These are phyloP conservation scores for Sorex maritimensis DNA, from an alignment of 2,797 vertebrate species.

Conservation along the genomic window DNA sequence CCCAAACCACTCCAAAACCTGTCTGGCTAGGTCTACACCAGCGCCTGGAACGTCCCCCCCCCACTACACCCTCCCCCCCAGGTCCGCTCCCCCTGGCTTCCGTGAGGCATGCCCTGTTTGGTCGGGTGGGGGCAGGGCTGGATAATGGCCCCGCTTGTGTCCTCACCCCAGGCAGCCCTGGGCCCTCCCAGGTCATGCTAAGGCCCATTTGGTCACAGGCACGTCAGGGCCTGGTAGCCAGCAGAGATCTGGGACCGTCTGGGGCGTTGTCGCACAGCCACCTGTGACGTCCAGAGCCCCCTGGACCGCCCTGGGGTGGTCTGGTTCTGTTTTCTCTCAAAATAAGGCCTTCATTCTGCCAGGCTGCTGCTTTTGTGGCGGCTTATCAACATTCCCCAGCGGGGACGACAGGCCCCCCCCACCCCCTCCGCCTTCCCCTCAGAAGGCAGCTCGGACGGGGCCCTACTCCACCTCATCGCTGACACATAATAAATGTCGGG, in stretches of 20 bases:
- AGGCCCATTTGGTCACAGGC: conserved; percentile 85
- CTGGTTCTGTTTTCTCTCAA: conserved; percentile 79
- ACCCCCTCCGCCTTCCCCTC: background rate
- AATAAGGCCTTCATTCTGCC: conserved; percentile 76
- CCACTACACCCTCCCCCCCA: background rate
- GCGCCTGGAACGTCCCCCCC: conserved; percentile 8
- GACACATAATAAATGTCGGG: conserved; percentile 83
- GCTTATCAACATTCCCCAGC: conserved; percentile 68
- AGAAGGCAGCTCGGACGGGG: conserved; percentile 74
- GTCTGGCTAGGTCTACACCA: background rate
- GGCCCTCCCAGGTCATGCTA: conserved; percentile 73
- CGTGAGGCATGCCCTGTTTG: conserved; percentile 35
- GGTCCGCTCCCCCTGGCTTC: conserved; percentile 66
- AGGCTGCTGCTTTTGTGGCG: conserved; percentile 33
- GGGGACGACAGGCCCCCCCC: background rate
- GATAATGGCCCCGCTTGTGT: conserved; percentile 67
- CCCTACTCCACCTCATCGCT: background rate
- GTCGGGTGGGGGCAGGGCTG: conserved; percentile 3
- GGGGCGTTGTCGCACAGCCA: conserved; percentile 10
- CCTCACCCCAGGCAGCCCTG: conserved; percentile 47
- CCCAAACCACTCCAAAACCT: too few species aligned
- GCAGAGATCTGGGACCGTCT: conserved; percentile 56
- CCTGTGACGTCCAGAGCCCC: conserved; percentile 63
- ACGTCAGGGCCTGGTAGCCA: conserved; percentile 74
- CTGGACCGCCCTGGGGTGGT: background rate